Evolutionary conservation across 2,888 invertebrate species (phyloP).

Genomic region (Polymixis flavicincta): DNA sequence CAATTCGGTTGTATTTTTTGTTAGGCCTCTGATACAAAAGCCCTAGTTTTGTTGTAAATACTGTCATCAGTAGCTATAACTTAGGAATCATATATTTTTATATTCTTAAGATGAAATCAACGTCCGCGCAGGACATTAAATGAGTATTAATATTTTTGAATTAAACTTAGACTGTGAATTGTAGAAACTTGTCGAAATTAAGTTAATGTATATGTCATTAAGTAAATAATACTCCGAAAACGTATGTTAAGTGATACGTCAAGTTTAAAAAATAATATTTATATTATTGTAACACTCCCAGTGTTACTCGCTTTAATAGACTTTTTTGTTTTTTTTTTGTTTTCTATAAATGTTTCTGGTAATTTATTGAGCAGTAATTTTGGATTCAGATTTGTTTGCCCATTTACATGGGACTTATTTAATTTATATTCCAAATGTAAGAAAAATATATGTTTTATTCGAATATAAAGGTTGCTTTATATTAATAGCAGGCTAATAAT

Average conservation of each 20-base stretch:
- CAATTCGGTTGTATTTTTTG: too few species aligned
- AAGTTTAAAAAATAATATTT: slow-evolving; percentile 6
- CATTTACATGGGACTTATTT: slow-evolving; percentile 1
- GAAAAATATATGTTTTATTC: background rate
- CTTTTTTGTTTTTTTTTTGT: background rate
- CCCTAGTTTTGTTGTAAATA: slow-evolving; percentile 28
- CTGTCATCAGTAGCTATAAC: slow-evolving; percentile 51
- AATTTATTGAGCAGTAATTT: background rate
- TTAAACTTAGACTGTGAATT: slow-evolving; percentile 66
- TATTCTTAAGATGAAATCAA: slow-evolving; percentile 55
- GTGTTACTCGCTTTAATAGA: slow-evolving; percentile 23
- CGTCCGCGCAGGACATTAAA: slow-evolving; percentile 63
- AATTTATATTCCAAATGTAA: slow-evolving; percentile 3
- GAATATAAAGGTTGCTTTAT: slow-evolving; percentile 24
- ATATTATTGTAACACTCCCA: slow-evolving; percentile 12
- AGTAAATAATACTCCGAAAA: slow-evolving; percentile 51
- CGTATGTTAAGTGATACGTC: slow-evolving; percentile 39
- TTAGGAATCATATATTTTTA: slow-evolving; percentile 63
- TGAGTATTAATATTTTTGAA: slow-evolving; percentile 72
- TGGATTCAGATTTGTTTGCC: background rate
- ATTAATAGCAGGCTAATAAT: slow-evolving; percentile 29
- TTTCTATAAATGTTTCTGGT: background rate
- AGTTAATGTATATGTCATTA: slow-evolving; percentile 54
- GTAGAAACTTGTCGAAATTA: slow-evolving; percentile 57
- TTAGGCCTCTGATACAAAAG: background rate